Evolutionary conservation across 2,888 invertebrate species (phyloP), one percentile per base, ranked within the genome.

Genomic region (Andrena praecox): DNA sequence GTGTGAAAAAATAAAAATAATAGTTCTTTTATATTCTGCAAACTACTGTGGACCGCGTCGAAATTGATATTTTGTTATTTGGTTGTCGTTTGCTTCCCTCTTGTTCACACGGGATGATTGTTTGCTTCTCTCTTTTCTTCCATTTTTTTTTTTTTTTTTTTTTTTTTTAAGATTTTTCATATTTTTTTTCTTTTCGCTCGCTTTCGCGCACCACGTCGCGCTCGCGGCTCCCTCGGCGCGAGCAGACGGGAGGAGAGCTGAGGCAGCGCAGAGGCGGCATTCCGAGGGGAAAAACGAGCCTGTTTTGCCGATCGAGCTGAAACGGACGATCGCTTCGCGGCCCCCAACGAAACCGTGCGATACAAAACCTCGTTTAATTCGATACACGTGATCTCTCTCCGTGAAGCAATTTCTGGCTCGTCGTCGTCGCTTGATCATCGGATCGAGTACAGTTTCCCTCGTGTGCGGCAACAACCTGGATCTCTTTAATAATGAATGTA

Each of bases 41-140:
- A 90, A 93, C 92, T 92, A 93, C 92, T 90, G 90, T 92, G 92
- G 92, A 93, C 92, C 93, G 86, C 90, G 85, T 90, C 77, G 86
- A 89, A 89, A 91, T 91, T 91, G 89, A 91, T 91, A 92, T 87
- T 86, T 85, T 71, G 85, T 73, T 59, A 85, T 85, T 86, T 87
- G 82, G 85, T 82, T 87, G 84, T 86, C 83, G 76, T 82, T 85
- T 85, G 73, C 74, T 82, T 86, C 62, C 72, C 64, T 62, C 60
- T 59, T 73, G 24, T 63, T 77, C 70, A 20, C 68, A 67, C 48
- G 24, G 62, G 60, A 62, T 81, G 63, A 70, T 73, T 60, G 76
- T 54, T 78, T 77, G 52, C 62, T 68, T 78, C 29, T 62, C 20
- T 52, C 31, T 52, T 33, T 67, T 7, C 56, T 33, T 35, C 12